These are phyloP conservation scores for Spondyliosoma cantharus DNA, from an alignment of 2,797 vertebrate genomes.

Conservation along the genomic window DNA sequence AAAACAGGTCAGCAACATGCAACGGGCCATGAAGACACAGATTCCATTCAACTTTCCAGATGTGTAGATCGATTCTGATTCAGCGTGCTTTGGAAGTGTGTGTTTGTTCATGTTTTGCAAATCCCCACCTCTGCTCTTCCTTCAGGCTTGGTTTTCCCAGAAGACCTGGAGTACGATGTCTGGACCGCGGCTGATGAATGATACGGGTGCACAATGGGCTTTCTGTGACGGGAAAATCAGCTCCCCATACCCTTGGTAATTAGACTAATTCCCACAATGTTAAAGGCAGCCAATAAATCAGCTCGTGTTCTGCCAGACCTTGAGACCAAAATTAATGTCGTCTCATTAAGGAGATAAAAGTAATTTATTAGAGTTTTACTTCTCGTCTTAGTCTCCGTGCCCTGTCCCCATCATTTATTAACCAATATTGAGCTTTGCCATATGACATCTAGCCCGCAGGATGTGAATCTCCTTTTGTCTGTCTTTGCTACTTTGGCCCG, in stretches of 20 bases:
- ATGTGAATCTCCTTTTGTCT: constrained; percentile 64
- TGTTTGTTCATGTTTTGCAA: no score
- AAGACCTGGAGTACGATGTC: constrained; percentile 23
- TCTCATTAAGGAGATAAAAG: constrained; percentile 91
- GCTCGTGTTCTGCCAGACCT: constrained; percentile 82
- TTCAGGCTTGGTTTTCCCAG: constrained; percentile 61
- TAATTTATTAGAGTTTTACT: constrained; percentile 85
- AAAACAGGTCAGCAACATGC: constrained; percentile 16
- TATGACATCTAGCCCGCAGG: constrained; percentile 63
- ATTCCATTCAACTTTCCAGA: constrained; percentile 12
- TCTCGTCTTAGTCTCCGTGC: constrained; percentile 55
- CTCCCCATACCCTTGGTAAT: constrained; percentile 71
- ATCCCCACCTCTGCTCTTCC: constrained; percentile 2
- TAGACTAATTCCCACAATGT: constrained; percentile 82
- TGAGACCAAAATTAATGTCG: constrained; percentile 91
- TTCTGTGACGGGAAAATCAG: constrained; percentile 77
- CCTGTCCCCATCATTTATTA: constrained; percentile 85
- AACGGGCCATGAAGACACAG: not conserved
- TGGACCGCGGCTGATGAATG: constrained; percentile 70
- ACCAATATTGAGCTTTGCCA: constrained; percentile 81
- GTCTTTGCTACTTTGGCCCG: constrained; percentile 36
- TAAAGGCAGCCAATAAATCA: constrained; percentile 83
- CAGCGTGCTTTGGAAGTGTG: not conserved
- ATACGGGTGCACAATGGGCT: constrained; percentile 73
- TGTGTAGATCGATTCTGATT: not conserved